Base-by-base conservation (phyloP, 1,140 invertebrate genomes). In the Galleria mellonella region DNA sequence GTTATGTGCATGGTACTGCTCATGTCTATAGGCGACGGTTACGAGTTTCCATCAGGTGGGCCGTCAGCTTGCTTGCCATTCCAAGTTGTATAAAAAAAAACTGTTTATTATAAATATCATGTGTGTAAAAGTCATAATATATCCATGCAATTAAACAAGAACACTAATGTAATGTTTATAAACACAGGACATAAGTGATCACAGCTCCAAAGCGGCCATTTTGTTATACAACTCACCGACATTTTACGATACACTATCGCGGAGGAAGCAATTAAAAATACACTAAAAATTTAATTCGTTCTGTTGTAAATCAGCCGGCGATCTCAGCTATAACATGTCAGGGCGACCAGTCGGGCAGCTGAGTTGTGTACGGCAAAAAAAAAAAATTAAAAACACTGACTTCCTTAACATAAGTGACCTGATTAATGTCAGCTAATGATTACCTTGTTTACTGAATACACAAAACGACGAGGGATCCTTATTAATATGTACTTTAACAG, bases 191-290 rank as follows among this genome's bases (percentile, higher is more conserved):
- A n/a, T n/a, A 23, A 23, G 17, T 6, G 6, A 23, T 23, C 17
- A 23, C 17, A 23, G 6, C 6, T 37, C 35, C 14, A 13, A 31
- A 11, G 35, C 35, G 35, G 35, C 35, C 14, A 37, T 37, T 37
- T n/a, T 35, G 17, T 38, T 29, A 8, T 15, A 40, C 27, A 43
- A 29, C 17, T 23, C 17, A 6, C 17, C 17, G 17, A 23, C 17
- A 23, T 23, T 23, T 23, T 23, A 23, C 17, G 17, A 23, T n/a
- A n/a, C 17, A 23, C 17, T 23, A 23, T 23, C 17, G 17, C 46
- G 51, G 55, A 68, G 71, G 67, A 74, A 74, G 71, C 54, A 69
- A 64, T 74, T 66, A 74, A 74, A 57, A 56, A 60, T 43, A 51
- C 45, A 58, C 57, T 73, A 62, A 73, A 69, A 56, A 55, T 68